Percentiles rank a stretch among this genome's conserved stretches.
Evolutionary conservation across 2,113 vertebrate genomes (phyloP).

Genomic region (Daphoenositta chrysoptera): DNA sequence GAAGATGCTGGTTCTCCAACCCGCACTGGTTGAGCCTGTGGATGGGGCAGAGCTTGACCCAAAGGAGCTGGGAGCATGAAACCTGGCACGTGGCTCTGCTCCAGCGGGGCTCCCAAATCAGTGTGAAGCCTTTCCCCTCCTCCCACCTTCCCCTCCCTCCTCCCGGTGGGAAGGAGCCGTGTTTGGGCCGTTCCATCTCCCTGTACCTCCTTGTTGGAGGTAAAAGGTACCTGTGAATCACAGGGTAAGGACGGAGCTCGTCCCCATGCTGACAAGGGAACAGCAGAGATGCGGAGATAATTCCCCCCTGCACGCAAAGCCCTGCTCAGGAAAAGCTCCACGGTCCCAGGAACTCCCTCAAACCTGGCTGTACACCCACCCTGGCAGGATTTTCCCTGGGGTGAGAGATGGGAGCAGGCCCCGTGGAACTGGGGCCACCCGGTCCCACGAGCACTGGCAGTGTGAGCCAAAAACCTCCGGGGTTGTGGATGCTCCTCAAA

Average conservation of each 20-base stretch:
- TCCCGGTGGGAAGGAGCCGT: rapidly evolving
- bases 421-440: rapidly evolving
- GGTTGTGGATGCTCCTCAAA: not conserved
- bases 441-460: rapidly evolving
- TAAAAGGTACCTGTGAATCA: not conserved
- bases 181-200: not conserved
- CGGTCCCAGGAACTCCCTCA: not conserved
- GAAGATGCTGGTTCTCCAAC: not conserved
- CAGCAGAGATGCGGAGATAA: not conserved
- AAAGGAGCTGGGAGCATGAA: not conserved
- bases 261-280: not conserved
- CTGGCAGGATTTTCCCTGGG: not conserved
- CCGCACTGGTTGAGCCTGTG: not conserved
- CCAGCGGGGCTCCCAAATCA: not conserved
- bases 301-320: not conserved
- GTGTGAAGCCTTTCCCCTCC: not conserved
- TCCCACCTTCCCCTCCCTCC: not conserved
- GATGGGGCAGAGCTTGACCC: not conserved
- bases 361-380: not conserved
- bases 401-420: not conserved
- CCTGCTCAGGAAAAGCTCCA: not conserved
- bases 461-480: rapidly evolving
- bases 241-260: constrained; percentile 8
- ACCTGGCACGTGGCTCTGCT: rapidly evolving
- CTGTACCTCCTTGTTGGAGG: rapidly evolving